Evolutionary conservation across 2,797 vertebrate genomes (phyloP), one percentile per base, ranked within the genome.

Genomic region (Knipowitschia caucasica): DNA sequence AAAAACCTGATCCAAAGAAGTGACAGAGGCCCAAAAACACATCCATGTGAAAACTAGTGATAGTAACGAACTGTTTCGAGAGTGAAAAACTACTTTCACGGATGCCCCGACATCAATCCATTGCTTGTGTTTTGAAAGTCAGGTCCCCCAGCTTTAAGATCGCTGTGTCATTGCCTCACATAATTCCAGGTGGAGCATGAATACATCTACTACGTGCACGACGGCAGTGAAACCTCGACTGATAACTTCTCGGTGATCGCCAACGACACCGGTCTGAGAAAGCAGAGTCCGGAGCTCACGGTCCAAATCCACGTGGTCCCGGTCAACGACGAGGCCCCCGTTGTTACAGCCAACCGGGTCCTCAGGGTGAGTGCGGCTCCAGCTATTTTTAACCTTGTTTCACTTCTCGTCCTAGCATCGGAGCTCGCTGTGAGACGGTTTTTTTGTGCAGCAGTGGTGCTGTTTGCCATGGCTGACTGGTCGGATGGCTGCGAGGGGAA

Each of bases 191-290:
- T 98, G 81, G 92, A 95, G 51, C 90, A 94, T 46, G 91, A 92
- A 69, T 87, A 93, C 56, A 93, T 95, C 71, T 92, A 91, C 80
- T 98, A 93, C 53, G 73, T 94, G 62, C 94, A 96, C 11, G 93
- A 95, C 80, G 85, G 84, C 65, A 95, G 92, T 0, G 91, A 96
- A 81, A 91, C 88, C 2, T 61, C 77, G 21, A 56, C 78, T 31
- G 95, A 96, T 79, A 89, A 60, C 77, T 95, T 98, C 74, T 93
- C 90, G 21, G 53, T 98, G 36, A 61, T 89, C 65, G 92, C 90
- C 65, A 95, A 92, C 53, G 91, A 88, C 80, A 92, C 88, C 0
- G 87, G 92, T 53, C 71, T 95, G 60, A 84, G 88, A 81, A 98
- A 96, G 81, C 89, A 87, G 76, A 96, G 93, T 71, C 78, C 83